Conservation (phyloP, 2,888 invertebrate genomes). For the Eucera pruinosa region DNA sequence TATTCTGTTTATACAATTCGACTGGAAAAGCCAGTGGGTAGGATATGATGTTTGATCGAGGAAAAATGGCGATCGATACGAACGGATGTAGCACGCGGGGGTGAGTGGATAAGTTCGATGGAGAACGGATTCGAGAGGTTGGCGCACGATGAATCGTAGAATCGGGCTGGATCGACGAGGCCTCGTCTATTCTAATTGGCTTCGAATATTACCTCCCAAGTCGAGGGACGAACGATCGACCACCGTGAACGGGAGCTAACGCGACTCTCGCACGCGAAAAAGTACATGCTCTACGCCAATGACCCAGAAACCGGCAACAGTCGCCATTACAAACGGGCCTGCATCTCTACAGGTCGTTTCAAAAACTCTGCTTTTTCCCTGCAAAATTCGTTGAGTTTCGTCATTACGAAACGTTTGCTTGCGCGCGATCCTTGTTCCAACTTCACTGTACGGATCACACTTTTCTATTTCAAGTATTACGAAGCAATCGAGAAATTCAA, state of each 20-base stretch:
- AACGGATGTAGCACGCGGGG: slow-evolving; percentile 1
- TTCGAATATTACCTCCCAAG: slow-evolving; percentile 54
- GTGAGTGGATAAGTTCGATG: slow-evolving; percentile 13
- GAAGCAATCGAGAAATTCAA: no score
- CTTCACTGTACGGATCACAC: not conserved
- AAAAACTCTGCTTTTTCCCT: no score
- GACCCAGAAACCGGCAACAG: slow-evolving; percentile 52
- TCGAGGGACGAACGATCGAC: slow-evolving; percentile 64
- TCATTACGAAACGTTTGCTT: no score
- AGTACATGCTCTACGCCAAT: slow-evolving; percentile 54
- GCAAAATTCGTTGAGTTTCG: no score
- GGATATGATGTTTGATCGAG: no score
- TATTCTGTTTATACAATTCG: no score
- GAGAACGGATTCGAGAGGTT: slow-evolving; percentile 20
- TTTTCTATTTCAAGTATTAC: no score
- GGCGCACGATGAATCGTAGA: slow-evolving; percentile 42
- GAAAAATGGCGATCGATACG: no score
- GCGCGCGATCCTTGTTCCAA: not conserved
- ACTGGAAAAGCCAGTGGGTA: no score
- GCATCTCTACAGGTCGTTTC: slow-evolving; percentile 7
- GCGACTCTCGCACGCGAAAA: slow-evolving; percentile 55
- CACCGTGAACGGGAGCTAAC: slow-evolving; percentile 41
- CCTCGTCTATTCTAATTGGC: slow-evolving; percentile 59
- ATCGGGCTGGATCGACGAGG: slow-evolving; percentile 33
- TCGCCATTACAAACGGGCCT: not conserved